These are phyloP conservation scores for Eupithecia vulgata DNA, from an alignment of 2,888 invertebrate genomes.

Conservation along the genomic window DNA sequence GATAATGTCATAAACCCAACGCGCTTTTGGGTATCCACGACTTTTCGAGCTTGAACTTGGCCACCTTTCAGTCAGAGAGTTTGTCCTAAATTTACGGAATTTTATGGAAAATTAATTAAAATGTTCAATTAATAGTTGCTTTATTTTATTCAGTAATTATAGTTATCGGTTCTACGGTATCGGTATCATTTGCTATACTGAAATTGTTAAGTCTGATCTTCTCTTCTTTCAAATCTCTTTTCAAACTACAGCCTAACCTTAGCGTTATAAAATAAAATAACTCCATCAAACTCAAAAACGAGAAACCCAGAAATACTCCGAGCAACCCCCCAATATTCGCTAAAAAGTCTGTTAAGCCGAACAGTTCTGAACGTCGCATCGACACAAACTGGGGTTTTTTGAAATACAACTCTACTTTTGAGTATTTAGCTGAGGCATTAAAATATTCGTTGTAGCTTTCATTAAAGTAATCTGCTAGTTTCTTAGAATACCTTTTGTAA, in stretches of 20 bases:
- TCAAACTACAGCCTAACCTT: constrained; percentile 54
- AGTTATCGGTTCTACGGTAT: background rate
- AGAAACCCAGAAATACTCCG: constrained; percentile 85
- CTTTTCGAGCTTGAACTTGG: no score
- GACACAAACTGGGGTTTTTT: constrained; percentile 82
- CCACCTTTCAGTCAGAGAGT: no score
- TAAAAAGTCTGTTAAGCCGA: constrained; percentile 82
- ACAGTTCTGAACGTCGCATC: constrained; percentile 82
- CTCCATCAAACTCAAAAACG: constrained; percentile 68
- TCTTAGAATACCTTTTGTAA: constrained; percentile 6
- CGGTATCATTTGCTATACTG: background rate
- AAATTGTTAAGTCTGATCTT: background rate
- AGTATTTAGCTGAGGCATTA: constrained; percentile 19
- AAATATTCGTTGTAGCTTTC: constrained; percentile 28
- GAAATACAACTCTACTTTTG: constrained; percentile 79
- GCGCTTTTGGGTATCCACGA: no score
- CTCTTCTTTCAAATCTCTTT: constrained; percentile 19
- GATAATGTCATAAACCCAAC: no score
- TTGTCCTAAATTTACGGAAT: background rate
- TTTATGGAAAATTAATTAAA: background rate
- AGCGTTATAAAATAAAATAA: constrained; percentile 79
- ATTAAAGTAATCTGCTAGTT: background rate
- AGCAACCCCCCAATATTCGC: constrained; percentile 84
- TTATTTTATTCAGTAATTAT: background rate
- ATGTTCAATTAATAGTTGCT: background rate